Evolutionary conservation across 2,888 invertebrate genomes (phyloP).

Genomic region (Drosophila buzzatii): DNA sequence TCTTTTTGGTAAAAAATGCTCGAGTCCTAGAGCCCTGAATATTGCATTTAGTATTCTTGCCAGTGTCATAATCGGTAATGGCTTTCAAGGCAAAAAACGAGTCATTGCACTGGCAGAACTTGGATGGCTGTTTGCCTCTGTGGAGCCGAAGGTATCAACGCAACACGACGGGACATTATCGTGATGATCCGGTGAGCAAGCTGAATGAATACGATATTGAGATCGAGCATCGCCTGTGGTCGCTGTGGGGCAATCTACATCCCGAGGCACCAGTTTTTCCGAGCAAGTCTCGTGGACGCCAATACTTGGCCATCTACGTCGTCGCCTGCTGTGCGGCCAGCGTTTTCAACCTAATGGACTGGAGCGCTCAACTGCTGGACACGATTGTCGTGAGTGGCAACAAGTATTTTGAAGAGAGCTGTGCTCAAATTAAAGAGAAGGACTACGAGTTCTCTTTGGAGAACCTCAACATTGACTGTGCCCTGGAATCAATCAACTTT

Average conservation of each 20-base stretch:
- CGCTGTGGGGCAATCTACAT: constrained; percentile 89
- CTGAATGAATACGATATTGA: constrained; percentile 88
- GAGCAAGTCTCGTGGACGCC: constrained; percentile 87
- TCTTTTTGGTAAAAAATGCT: not conserved
- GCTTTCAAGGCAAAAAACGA: constrained; percentile 54
- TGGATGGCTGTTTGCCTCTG: constrained; percentile 75
- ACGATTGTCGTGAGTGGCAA: constrained; percentile 88
- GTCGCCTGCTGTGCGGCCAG: constrained; percentile 87
- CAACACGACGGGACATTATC: constrained; percentile 76
- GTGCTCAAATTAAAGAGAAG: constrained; percentile 84
- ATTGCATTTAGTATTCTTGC: not conserved
- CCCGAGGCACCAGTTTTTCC: constrained; percentile 87
- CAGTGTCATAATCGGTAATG: constrained; percentile 23
- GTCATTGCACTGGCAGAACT: constrained; percentile 80
- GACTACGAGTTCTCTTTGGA: constrained; percentile 87
- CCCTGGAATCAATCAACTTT: constrained; percentile 87
- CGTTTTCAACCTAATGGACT: constrained; percentile 87
- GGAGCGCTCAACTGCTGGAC: constrained; percentile 88
- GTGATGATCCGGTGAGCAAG: constrained; percentile 83
- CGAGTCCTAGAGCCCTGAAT: constrained; percentile 6
- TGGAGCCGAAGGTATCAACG: constrained; percentile 83
- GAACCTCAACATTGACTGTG: constrained; percentile 87
- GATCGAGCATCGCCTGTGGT: constrained; percentile 89
- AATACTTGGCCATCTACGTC: constrained; percentile 88
- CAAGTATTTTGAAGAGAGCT: constrained; percentile 86